Evolutionary conservation across 2,888 invertebrate genomes (phyloP).

Genomic region (Sylvicola fuscatus): DNA sequence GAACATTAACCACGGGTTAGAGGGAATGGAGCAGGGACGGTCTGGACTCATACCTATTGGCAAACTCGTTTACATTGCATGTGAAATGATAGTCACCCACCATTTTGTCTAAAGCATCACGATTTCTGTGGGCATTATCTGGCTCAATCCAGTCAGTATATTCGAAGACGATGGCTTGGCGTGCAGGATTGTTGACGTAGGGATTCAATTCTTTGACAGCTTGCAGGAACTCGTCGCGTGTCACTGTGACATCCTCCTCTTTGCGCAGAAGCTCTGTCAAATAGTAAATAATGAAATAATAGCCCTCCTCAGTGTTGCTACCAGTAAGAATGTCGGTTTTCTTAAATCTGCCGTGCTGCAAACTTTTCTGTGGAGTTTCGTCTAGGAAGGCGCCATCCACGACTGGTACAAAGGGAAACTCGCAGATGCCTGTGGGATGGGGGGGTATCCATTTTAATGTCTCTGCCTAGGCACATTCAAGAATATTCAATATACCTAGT

Average conservation of each 20-base stretch:
- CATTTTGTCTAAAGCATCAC: constrained; percentile 75
- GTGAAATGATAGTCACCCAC: constrained; percentile 90
- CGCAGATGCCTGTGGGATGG: constrained; percentile 37
- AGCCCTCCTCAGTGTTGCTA: constrained; percentile 83
- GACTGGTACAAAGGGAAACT: constrained; percentile 86
- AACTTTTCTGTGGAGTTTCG: constrained; percentile 53
- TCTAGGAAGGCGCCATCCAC: constrained; percentile 85
- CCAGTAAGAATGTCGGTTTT: constrained; percentile 83
- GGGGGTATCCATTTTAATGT: too few relatives aligned
- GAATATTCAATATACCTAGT: too few relatives aligned
- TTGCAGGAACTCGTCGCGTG: constrained; percentile 53
- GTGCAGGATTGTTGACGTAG: constrained; percentile 57
- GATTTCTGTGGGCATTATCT: constrained; percentile 63
- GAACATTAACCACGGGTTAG: too few relatives aligned
- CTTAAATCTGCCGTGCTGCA: constrained; percentile 70
- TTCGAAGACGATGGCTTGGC: constrained; percentile 79
- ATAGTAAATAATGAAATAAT: constrained; percentile 86
- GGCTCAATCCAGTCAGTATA: constrained; percentile 84
- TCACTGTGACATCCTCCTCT: constrained; percentile 67
- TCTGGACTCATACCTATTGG: constrained; percentile 31
- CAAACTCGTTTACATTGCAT: constrained; percentile 87
- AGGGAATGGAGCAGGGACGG: too few relatives aligned
- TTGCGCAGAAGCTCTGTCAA: constrained; percentile 65
- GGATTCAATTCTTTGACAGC: constrained; percentile 68
- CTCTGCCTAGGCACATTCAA: too few relatives aligned